phyloP scores from a whole-genome alignment of 2,113 vertebrate species.

The Axis porcinus region DNA sequence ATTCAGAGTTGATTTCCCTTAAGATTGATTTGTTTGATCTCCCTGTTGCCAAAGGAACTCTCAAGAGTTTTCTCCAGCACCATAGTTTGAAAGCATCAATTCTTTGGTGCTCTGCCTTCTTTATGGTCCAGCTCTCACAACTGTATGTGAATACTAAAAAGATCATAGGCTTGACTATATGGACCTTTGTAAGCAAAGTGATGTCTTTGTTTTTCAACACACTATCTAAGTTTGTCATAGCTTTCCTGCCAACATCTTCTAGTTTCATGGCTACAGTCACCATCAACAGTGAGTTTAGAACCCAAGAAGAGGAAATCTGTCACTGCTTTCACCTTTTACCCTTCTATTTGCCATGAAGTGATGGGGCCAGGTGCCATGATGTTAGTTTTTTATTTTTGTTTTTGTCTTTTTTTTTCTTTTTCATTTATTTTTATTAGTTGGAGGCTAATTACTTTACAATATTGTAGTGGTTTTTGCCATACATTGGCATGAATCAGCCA shows the following conservation, averaged over 20 bases:
- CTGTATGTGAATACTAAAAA: background rate
- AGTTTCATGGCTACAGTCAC: background rate
- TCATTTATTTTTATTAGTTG: too few species aligned
- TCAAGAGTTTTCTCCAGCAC: background rate
- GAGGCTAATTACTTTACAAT: too few species aligned
- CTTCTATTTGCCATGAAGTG: background rate
- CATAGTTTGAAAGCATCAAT: background rate
- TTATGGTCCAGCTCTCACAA: background rate
- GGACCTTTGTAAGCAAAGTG: background rate
- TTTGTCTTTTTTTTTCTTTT: too few species aligned
- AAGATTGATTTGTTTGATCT: background rate
- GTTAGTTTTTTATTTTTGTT: background rate
- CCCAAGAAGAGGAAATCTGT: background rate
- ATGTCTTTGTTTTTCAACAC: background rate
- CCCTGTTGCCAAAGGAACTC: background rate
- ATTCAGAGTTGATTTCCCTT: background rate
- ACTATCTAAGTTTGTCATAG: background rate
- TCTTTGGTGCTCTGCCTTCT: accelerated
- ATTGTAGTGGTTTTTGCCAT: too few species aligned
- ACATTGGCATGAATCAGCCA: too few species aligned
- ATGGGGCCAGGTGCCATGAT: background rate
- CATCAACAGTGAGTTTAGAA: background rate
- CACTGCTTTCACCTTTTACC: background rate
- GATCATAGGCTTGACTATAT: background rate
- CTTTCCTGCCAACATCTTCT: background rate